A percentile compares a stretch with the other conserved stretches of the same genome.
phyloP scores from a whole-genome alignment of 2,797 vertebrate genomes.

The Clarias fuscus region DNA sequence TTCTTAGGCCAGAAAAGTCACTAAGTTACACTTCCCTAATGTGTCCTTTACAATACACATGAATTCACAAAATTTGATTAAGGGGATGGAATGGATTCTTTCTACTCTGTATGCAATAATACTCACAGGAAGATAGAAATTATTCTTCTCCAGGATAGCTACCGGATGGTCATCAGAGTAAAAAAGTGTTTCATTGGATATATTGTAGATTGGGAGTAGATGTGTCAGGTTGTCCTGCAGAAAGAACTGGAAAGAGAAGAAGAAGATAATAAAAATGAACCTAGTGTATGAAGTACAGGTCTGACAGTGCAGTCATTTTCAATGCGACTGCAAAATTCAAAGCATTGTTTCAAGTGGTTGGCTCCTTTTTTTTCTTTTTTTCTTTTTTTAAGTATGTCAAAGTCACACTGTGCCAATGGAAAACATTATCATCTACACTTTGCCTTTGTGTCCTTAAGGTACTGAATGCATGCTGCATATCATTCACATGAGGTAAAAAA shows the following conservation, averaged over 20 bases:
- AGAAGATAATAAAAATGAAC: not conserved
- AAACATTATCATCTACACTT: not conserved
- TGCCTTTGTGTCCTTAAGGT: not conserved
- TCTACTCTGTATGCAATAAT: not conserved
- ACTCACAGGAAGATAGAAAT: conserved; percentile 97
- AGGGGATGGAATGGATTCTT: not conserved
- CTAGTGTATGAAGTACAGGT: too few species aligned
- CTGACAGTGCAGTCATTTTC: not conserved
- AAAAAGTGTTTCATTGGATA: conserved; percentile 81
- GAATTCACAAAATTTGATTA: not conserved
- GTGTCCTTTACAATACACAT: not conserved
- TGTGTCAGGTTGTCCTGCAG: conserved; percentile 76
- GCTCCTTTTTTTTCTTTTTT: not conserved
- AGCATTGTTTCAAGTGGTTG: not conserved
- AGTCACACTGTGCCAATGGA: not conserved
- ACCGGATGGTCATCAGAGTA: conserved; percentile 71
- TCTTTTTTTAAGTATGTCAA: not conserved
- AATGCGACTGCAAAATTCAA: not conserved
- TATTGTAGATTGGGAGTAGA: conserved; percentile 75
- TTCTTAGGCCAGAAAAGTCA: not conserved
- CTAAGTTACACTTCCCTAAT: not conserved
- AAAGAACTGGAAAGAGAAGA: conserved; percentile 83
- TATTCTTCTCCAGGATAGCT: conserved; percentile 78
- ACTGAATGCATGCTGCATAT: not conserved
- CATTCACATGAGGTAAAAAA: not conserved